Evolutionary conservation across 2,113 vertebrate genomes (phyloP), one percentile per base, ranked within the genome.

Genomic region (Neotragus moschatus): DNA sequence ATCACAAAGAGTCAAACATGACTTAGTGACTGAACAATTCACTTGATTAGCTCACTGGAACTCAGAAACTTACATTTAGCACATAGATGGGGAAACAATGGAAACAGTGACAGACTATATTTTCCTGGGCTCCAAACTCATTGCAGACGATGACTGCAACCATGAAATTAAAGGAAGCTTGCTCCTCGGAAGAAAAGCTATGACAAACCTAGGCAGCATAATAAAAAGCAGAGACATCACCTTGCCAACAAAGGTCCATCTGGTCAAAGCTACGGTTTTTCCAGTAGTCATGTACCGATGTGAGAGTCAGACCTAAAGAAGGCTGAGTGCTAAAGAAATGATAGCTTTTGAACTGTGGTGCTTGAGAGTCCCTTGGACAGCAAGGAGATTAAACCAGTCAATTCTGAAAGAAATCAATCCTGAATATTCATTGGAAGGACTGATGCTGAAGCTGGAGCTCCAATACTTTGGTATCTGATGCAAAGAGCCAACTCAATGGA

Each of bases 241-340:
- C 21, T 73, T 23, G 66, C 66, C 66, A 39, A 25, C 66, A 39
- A 73, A 13, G 4, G 66, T 25, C 66, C 36, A 25, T 73, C 5
- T 23, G 39, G 66, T 39, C 66, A 39, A 39, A 39, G 21, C n/a
- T 23, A 13, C 25, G 66, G n/a, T 13, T 73, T 70, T 39, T 23
- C 66, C 2, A 25, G 19, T 23, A 6, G 66, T 39, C 19, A 0
- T 39, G 66, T 73, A 13, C 0, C 2, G n/a, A 39, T 73, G 66
- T 39, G 10, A 23, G n/a, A 73, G 36, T 2, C 25, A 21, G 66
- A 73, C 36, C n/a, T 73, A 39, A 73, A 73, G 66, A 73, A 39
- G 66, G 36, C n/a, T 73, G 66, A 39, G 36, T 39, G 10, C 66
- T 73, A 9, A 73, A 73, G 66, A 39, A 39, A 39, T 73, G 66